Evolutionary conservation across 2,113 vertebrate species (phyloP).

Genomic region (Nipponia nippon): DNA sequence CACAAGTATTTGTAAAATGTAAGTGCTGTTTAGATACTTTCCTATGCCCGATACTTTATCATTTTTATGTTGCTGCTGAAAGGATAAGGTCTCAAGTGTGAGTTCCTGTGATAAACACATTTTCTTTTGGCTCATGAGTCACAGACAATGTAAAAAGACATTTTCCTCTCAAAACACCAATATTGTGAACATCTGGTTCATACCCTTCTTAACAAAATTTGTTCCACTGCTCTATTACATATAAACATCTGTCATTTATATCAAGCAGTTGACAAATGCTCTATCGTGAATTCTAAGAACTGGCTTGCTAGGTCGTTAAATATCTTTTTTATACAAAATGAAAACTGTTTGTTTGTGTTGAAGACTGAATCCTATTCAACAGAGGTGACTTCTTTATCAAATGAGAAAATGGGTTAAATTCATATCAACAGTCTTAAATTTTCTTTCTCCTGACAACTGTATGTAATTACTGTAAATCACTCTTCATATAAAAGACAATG

Average conservation of each 20-base stretch:
- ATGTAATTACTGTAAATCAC: constrained; percentile 66
- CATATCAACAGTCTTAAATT: constrained; percentile 56
- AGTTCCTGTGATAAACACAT: constrained; percentile 50
- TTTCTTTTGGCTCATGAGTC: constrained; percentile 43
- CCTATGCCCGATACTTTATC: not conserved
- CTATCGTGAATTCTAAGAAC: constrained; percentile 39
- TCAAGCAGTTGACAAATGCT: constrained; percentile 67
- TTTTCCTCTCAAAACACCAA: constrained; percentile 59
- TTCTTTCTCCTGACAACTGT: constrained; percentile 50
- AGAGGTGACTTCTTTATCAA: constrained; percentile 57
- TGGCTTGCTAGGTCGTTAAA: constrained; percentile 23
- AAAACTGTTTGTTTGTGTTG: constrained; percentile 55
- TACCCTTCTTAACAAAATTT: constrained; percentile 73
- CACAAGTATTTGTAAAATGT: constrained; percentile 41
- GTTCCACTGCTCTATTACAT: constrained; percentile 72
- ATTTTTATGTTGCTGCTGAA: constrained; percentile 67
- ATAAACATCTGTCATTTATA: constrained; percentile 78
- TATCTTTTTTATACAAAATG: constrained; percentile 37
- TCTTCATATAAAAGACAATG: constrained; percentile 50
- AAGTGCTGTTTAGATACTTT: constrained; percentile 8
- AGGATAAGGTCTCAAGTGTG: constrained; percentile 51
- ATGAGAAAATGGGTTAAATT: constrained; percentile 49
- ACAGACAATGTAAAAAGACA: constrained; percentile 59
- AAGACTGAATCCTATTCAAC: constrained; percentile 41
- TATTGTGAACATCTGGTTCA: constrained; percentile 75